Conservation (phyloP, 1,140 invertebrate species). For the Drosophila burlai region DNA sequence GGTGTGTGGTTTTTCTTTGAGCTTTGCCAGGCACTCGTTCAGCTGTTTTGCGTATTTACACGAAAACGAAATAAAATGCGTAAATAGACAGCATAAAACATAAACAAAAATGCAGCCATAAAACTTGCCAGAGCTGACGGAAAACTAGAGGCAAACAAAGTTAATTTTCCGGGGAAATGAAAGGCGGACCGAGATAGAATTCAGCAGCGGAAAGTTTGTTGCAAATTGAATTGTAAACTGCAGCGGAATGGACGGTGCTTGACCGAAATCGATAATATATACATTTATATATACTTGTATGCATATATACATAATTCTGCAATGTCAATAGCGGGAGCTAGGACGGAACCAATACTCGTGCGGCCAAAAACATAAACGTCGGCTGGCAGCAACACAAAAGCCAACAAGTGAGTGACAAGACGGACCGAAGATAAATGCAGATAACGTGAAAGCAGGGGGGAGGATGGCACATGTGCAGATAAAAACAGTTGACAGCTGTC, state of each 20-base stretch:
- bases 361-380: constrained; percentile 11
- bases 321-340: constrained; percentile 62
- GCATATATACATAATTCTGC: constrained; percentile 28
- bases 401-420: constrained; percentile 48
- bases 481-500: constrained; percentile 25
- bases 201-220: constrained; percentile 34
- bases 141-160: constrained; percentile 26
- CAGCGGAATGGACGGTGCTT: background rate
- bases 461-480: constrained; percentile 24
- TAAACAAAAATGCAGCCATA: constrained; percentile 71
- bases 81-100: constrained; percentile 70
- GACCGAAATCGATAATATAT: constrained; percentile 53
- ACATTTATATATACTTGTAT: constrained; percentile 5
- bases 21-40: constrained; percentile 32
- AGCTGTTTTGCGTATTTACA: constrained; percentile 72
- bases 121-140: constrained; percentile 25
- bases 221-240: constrained; percentile 37
- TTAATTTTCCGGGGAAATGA: constrained; percentile 32
- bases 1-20: constrained; percentile 27
- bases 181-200: constrained; percentile 24
- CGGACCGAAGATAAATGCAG: constrained; percentile 28
- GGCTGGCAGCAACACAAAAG: constrained; percentile 21
- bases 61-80: constrained; percentile 68
- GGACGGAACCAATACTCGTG: constrained; percentile 12
- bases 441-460: background rate